A percentile compares a stretch with the other conserved stretches of the same genome.
Conservation (phyloP, 2,113 vertebrate genomes). For the Passerina amoena region DNA sequence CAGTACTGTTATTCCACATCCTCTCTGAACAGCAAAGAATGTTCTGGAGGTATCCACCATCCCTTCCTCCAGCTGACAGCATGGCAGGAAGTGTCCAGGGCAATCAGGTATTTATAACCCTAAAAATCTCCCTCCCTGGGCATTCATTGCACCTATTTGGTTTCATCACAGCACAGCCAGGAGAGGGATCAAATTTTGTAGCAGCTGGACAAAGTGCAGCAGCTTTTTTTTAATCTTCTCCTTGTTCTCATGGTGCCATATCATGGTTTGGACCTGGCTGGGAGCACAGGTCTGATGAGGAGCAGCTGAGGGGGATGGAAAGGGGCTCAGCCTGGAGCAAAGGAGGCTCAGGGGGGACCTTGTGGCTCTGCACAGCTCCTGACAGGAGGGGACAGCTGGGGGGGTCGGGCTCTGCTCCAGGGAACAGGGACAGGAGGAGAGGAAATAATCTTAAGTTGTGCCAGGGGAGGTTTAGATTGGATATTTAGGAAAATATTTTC, state of each 20-base stretch:
- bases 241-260: rapidly evolving
- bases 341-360: not conserved
- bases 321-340: not conserved
- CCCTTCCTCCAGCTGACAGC: not conserved
- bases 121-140: not conserved
- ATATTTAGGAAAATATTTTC: not conserved
- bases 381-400: not conserved
- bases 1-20: not conserved
- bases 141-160: not conserved
- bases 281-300: not conserved
- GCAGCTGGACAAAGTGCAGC: not conserved
- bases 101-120: not conserved
- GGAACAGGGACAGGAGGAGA: not conserved
- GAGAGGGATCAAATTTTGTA: not conserved
- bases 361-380: not conserved
- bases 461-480: not conserved
- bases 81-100: not conserved
- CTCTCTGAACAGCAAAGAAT: not conserved
- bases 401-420: not conserved
- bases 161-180: rapidly evolving
- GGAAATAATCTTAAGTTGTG: rapidly evolving
- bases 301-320: not conserved
- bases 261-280: not conserved
- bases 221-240: not conserved
- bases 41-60: not conserved